These are phyloP conservation scores for Clarias laeviceps DNA, from an alignment of 2,797 vertebrate genomes.

Conservation along the genomic window DNA sequence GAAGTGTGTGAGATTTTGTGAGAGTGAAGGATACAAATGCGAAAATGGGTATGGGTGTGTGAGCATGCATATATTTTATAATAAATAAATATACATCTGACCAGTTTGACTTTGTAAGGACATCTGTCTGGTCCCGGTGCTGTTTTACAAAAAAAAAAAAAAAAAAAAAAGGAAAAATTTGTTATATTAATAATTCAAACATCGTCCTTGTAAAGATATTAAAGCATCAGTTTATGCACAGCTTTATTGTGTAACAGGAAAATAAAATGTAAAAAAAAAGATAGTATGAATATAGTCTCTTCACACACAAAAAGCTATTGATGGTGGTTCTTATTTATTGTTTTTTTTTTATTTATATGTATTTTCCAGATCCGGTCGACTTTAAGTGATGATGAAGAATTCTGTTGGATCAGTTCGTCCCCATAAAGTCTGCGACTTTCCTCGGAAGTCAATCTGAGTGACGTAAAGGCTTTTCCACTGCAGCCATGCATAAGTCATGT, in stretches of 20 bases:
- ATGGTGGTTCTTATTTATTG: not conserved
- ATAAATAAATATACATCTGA: not conserved
- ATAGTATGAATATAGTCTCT: too few relatives aligned
- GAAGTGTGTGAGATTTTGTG: not conserved
- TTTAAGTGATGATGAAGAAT: not conserved
- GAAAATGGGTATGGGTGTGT: not conserved
- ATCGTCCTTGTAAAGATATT: not conserved
- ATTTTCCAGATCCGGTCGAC: not conserved
- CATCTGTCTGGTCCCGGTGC: not conserved
- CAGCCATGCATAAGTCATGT: conserved; percentile 27
- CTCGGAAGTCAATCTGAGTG: conserved; percentile 13
- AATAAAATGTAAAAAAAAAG: not conserved
- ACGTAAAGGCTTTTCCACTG: conserved; percentile 25
- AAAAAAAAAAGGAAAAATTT: not conserved
- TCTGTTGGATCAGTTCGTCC: not conserved
- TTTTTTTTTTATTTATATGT: not conserved
- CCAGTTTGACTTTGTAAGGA: not conserved
- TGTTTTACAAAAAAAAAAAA: not conserved
- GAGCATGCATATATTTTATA: not conserved
- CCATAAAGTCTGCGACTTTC: conserved; percentile 14
- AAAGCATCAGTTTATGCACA: not conserved
- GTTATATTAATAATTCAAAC: not conserved
- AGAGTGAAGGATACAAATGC: not conserved
- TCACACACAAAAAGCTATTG: too few relatives aligned
- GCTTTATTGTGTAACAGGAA: not conserved